Conservation (phyloP, 2,797 vertebrate genomes). For the Lindbergichthys nudifrons region DNA sequence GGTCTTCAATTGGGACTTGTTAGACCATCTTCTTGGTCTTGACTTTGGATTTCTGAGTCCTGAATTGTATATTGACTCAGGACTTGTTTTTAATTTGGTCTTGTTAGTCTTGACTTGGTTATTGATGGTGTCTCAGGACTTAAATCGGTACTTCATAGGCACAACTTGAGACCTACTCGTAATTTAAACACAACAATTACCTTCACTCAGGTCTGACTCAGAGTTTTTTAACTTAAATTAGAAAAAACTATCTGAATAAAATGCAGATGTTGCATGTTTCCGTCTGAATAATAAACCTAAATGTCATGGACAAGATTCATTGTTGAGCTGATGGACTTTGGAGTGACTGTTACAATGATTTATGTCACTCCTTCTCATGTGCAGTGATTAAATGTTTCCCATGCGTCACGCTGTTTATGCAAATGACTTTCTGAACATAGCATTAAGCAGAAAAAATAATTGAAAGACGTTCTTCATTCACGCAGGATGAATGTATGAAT, state of each 20-base stretch:
- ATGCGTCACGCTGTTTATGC: neutral
- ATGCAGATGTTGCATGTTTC: neutral
- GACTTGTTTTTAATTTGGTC: neutral
- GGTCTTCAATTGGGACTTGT: too few species aligned
- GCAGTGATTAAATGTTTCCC: neutral
- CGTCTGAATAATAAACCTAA: neutral
- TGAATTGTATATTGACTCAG: too few species aligned
- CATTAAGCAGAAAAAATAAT: neutral
- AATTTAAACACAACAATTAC: neutral
- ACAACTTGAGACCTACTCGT: too few species aligned
- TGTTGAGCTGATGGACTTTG: too few species aligned
- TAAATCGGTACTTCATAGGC: neutral
- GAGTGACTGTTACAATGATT: conserved; percentile 1
- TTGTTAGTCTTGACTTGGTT: neutral
- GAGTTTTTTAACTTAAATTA: neutral
- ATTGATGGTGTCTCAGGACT: too few species aligned
- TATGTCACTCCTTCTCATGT: neutral
- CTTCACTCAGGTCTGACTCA: neutral
- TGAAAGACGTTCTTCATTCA: neutral
- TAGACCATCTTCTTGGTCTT: too few species aligned
- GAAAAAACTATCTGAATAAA: neutral
- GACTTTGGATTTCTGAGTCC: too few species aligned
- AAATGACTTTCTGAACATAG: neutral
- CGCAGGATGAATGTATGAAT: conserved; percentile 17
- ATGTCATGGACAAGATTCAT: too few species aligned